Evolutionary conservation across 2,797 vertebrate species (phyloP), one percentile per base, ranked within the genome.

Genomic region (Nyctalus aviator): DNA sequence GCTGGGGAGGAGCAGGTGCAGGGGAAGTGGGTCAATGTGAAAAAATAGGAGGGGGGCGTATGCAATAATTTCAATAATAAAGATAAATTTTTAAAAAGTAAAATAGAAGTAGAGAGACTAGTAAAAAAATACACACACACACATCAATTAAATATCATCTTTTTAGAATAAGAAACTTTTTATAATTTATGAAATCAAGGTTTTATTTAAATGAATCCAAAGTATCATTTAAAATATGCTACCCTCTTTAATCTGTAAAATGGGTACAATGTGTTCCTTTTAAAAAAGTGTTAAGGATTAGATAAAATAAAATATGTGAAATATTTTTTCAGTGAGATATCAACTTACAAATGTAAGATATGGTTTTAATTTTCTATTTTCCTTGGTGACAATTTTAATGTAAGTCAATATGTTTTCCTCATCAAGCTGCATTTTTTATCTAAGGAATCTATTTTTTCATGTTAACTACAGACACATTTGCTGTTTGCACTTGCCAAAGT

Each of bases 331-430:
- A 37, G 84, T 14, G 41, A 41, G 11, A 82, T 86, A 50, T 72
- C 27, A 55, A 69, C 12, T 88, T 53, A 48, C 0, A n/a, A 59
- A 76, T 50, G 3, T 72, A 72, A 68, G 69, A 62, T 30, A 32
- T 46, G 18, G 3, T 48, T 94, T 79, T 75, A 78, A 92, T 53
- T 66, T 84, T 83, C 83, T 93, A 1, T 79, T 96, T 83, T 88
- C 75, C 41, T 83, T 73, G 25, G 41, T 10, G 6, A 88, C 4
- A 68, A 69, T 48, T 59, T 90, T 66, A 86, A 68, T 66, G 35
- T 69, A 55, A 90, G 32, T 85, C 41, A 20, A 17, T 76, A 85
- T 53, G 68, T 32, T 78, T 90, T 88, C 48, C 57, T 86, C 25
- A 44, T 30, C 83, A 30, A 44, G 66, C 41, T 86, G 50, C 44